A percentile compares a stretch with the other conserved stretches of the same genome.
Evolutionary conservation across 1,140 invertebrate genomes (phyloP).

Genomic region (Coelopa frigida): DNA sequence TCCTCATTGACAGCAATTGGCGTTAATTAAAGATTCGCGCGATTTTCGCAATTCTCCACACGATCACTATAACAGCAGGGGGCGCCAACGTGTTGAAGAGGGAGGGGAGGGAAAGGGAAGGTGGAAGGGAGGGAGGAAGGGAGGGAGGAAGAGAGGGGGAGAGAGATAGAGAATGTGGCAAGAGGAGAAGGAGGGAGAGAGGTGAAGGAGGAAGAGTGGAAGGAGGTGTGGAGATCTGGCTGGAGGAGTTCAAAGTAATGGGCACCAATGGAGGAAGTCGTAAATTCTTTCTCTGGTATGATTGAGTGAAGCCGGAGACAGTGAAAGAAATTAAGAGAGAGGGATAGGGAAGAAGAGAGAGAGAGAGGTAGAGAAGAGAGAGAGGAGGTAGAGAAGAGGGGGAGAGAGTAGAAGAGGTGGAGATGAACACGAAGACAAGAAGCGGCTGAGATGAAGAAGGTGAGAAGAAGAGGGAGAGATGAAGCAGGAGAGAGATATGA

Average conservation of each 20-base stretch:
- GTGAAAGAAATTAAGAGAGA: background rate
- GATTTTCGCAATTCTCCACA: too few species aligned
- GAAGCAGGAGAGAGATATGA: background rate
- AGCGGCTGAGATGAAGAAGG: background rate
- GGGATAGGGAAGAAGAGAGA: background rate
- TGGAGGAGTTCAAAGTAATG: too few species aligned
- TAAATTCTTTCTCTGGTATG: too few species aligned
- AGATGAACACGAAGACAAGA: background rate
- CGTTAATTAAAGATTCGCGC: too few species aligned
- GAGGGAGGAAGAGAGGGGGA: background rate
- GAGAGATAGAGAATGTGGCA: constrained; percentile 1
- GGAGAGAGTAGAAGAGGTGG: background rate
- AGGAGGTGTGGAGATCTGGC: too few species aligned
- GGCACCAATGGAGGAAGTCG: too few species aligned
- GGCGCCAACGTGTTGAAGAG: too few species aligned
- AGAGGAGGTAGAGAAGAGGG: background rate
- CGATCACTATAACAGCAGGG: too few species aligned
- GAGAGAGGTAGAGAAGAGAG: background rate
- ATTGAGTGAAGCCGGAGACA: background rate
- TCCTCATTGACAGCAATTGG: too few species aligned
- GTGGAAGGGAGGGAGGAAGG: background rate
- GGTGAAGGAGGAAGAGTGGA: too few species aligned
- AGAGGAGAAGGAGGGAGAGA: too few species aligned
- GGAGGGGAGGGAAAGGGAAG: background rate
- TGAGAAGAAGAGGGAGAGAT: background rate